A percentile compares a stretch with the other conserved stretches of the same genome.
Evolutionary conservation across 2,888 invertebrate genomes (phyloP).

Genomic region (Helicoverpa assulta): DNA sequence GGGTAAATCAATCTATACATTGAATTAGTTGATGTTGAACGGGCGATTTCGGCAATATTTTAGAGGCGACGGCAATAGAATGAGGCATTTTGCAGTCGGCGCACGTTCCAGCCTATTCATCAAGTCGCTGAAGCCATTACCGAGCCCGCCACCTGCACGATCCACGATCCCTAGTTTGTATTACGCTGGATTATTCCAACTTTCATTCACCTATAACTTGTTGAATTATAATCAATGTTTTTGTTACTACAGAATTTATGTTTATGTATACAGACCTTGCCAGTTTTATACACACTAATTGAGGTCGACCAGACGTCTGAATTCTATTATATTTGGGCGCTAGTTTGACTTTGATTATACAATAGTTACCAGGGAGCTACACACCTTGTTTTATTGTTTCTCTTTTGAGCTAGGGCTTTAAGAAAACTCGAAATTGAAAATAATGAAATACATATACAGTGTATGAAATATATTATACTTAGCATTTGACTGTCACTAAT

Average conservation of each 20-base stretch:
- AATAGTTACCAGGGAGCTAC: slow-evolving; percentile 6
- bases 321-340: slow-evolving; percentile 32
- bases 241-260: slow-evolving; percentile 33
- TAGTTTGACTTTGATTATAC: slow-evolving; percentile 48
- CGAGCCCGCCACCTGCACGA: slow-evolving; percentile 84
- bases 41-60: slow-evolving; percentile 86
- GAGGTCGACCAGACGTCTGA: slow-evolving; percentile 6
- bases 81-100: slow-evolving; percentile 82
- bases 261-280: slow-evolving; percentile 23
- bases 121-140: slow-evolving; percentile 86
- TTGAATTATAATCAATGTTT: slow-evolving; percentile 62
- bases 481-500: not conserved
- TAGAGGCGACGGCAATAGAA: slow-evolving; percentile 82
- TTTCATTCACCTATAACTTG: slow-evolving; percentile 83
- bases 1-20: slow-evolving; percentile 87
- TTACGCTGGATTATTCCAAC: slow-evolving; percentile 82
- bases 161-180: slow-evolving; percentile 81
- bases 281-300: slow-evolving; percentile 14
- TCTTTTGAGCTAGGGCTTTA: too few relatives aligned
- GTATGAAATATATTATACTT: not conserved
- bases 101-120: slow-evolving; percentile 87
- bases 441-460: too few relatives aligned
- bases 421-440: too few relatives aligned
- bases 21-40: slow-evolving; percentile 87
- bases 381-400: slow-evolving; percentile 6